phyloP scores from a whole-genome alignment of 2,113 vertebrate genomes.

The Telmatochromis bifrenatus region DNA sequence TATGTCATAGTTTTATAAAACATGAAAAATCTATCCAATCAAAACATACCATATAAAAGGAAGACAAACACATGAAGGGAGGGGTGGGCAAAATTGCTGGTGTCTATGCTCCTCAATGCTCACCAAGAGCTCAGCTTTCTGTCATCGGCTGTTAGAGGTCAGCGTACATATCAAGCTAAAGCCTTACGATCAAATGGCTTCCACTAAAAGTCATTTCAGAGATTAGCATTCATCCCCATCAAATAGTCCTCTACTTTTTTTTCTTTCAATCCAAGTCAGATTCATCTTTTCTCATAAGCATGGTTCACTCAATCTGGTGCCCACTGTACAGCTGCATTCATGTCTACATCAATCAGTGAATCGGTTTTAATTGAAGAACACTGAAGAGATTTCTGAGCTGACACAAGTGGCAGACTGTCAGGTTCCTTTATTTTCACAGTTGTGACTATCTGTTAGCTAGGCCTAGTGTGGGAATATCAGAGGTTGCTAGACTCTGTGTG shows the following conservation, averaged over 20 bases:
- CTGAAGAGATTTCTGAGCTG: not conserved
- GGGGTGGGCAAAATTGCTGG: not conserved
- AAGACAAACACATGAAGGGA: not conserved
- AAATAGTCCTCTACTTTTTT: not conserved
- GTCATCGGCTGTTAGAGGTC: not conserved
- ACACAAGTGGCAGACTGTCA: not conserved
- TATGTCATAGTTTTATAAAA: not conserved
- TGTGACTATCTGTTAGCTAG: not conserved
- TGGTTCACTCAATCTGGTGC: not conserved
- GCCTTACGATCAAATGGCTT: not conserved
- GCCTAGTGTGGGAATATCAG: not conserved
- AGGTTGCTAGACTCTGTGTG: not conserved
- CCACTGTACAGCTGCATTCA: not conserved
- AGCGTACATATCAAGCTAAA: not conserved
- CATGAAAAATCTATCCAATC: not conserved
- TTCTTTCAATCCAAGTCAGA: not conserved
- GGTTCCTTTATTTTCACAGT: not conserved
- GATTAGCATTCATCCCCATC: not conserved
- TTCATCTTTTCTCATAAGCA: not conserved
- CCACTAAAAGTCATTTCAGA: not conserved
- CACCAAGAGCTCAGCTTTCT: not conserved
- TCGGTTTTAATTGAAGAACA: not conserved
- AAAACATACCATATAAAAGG: not conserved
- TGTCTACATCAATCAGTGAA: not conserved
- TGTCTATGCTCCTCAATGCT: not conserved